Percentiles rank a stretch among this genome's conserved stretches.
These are phyloP conservation scores for Drosophila nigromelanica DNA, from an alignment of 1,140 invertebrate species.

Conservation along the genomic window DNA sequence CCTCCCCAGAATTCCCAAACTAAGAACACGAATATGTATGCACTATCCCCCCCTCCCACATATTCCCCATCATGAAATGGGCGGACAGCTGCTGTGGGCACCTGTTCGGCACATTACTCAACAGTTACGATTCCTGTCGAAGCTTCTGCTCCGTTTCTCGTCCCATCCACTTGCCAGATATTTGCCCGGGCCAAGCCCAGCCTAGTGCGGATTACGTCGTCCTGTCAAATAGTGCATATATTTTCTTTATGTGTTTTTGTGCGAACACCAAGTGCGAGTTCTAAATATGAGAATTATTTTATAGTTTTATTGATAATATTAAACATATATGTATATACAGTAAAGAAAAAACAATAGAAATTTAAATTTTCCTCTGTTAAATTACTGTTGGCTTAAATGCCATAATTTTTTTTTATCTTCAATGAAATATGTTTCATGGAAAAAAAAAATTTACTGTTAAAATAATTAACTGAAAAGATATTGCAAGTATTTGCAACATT, in stretches of 20 bases:
- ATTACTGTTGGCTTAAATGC: no score
- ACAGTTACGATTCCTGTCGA: constrained; percentile 5
- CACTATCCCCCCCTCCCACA: not conserved
- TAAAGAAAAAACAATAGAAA: no score
- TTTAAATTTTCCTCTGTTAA: no score
- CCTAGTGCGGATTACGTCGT: constrained; percentile 24
- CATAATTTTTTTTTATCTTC: no score
- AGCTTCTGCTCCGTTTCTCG: constrained; percentile 8
- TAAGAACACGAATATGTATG: constrained; percentile 1
- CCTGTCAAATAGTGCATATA: constrained; percentile 32
- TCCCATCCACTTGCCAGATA: constrained; percentile 25
- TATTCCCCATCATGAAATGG: constrained; percentile 9
- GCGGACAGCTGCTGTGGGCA: constrained; percentile 25
- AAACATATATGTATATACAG: no score
- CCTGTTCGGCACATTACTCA: constrained; percentile 11
- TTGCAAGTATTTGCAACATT: no score
- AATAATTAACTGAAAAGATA: no score
- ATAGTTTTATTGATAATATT: no score
- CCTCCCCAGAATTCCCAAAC: not conserved
- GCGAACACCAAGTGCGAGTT: not conserved
- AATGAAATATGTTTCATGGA: no score
- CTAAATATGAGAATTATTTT: not conserved
- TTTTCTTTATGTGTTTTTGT: not conserved
- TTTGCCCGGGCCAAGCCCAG: constrained; percentile 11
- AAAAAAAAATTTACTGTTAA: no score